Evolutionary conservation across 2,888 invertebrate genomes (phyloP), one percentile per base, ranked within the genome.

Genomic region (Scotopteryx bipunctaria): DNA sequence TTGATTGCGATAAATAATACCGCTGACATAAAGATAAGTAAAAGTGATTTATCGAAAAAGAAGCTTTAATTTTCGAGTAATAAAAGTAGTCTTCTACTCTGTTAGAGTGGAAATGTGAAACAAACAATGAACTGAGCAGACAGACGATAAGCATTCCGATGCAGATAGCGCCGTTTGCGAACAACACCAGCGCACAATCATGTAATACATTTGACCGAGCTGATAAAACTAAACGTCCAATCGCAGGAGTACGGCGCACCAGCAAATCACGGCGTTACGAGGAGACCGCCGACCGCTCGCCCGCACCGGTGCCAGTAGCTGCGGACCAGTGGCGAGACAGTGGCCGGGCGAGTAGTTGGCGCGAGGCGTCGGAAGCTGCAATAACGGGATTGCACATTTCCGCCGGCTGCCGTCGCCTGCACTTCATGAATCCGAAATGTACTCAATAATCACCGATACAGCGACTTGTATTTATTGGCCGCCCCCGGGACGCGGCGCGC

Each of bases 341-440:
- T 21, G 6, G 21, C 23, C n/a, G 17, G 40, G 35, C 42, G 5
- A 49, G 42, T 36, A 5, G 19, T 15, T 23, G 19, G 35, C 35
- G 21, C 38, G 36, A n/a, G 29, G 33, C 15, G 31, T 23, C 58
- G 65, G 64, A 62, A 63, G 64, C 63, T 29, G 67, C 69, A 73
- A 77, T 72, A 73, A 69, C 69, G 65, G 42, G 67, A 77, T 69
- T 69, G 75, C 66, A 71, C 69, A 71, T 69, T 71, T 71, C 72
- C 71, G 67, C 61, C 29, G 37, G 21, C 45, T 40, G 46, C 9
- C 42, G 27, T 27, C 40, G 33, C 36, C 38, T 38, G 23, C 46
- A 27, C 46, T 52, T 55, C 59, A 55, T 55, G 55, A 46, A 59
- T 59, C 53, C 41, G 13, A 19, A 45, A 59, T 53, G 53, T 35